These are phyloP conservation scores for Pantala flavescens DNA, from an alignment of 1,140 invertebrate species.

Conservation along the genomic window DNA sequence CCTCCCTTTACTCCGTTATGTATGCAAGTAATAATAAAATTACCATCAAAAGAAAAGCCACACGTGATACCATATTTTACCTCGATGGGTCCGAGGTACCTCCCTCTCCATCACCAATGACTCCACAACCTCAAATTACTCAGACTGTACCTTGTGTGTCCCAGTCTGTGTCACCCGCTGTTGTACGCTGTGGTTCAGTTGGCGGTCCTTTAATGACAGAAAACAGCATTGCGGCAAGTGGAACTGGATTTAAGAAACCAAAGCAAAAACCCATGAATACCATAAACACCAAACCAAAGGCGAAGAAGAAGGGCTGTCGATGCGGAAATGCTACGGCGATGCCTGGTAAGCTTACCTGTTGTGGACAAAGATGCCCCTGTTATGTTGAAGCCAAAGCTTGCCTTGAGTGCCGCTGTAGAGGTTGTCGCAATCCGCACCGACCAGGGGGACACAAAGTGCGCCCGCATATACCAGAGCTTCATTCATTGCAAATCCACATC, in stretches of 20 bases:
- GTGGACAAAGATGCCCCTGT: constrained; percentile 85
- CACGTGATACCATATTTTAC: constrained; percentile 21
- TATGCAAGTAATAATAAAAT: constrained; percentile 70
- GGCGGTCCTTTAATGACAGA: background rate
- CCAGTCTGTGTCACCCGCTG: background rate
- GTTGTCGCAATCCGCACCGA: constrained; percentile 79
- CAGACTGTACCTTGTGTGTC: background rate
- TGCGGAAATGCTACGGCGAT: constrained; percentile 82
- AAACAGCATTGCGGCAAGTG: constrained; percentile 18
- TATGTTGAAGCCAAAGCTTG: constrained; percentile 80
- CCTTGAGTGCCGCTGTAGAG: constrained; percentile 76
- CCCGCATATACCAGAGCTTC: constrained; percentile 50
- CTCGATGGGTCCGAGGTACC: constrained; percentile 18
- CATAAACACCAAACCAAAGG: constrained; percentile 32
- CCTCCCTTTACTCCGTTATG: constrained; percentile 64
- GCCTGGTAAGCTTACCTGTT: constrained; percentile 82
- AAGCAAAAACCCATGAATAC: constrained; percentile 29
- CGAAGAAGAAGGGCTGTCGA: constrained; percentile 59
- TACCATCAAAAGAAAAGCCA: constrained; percentile 64
- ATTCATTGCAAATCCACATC: constrained; percentile 18
- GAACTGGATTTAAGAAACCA: constrained; percentile 40
- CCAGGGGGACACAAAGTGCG: constrained; percentile 67
- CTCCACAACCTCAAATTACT: background rate
- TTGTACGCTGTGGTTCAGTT: background rate
- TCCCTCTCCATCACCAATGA: constrained; percentile 11